Percentiles rank a stretch among this genome's conserved stretches.
These are phyloP conservation scores for Papilio gigon DNA, from an alignment of 2,888 invertebrate species.

Conservation along the genomic window DNA sequence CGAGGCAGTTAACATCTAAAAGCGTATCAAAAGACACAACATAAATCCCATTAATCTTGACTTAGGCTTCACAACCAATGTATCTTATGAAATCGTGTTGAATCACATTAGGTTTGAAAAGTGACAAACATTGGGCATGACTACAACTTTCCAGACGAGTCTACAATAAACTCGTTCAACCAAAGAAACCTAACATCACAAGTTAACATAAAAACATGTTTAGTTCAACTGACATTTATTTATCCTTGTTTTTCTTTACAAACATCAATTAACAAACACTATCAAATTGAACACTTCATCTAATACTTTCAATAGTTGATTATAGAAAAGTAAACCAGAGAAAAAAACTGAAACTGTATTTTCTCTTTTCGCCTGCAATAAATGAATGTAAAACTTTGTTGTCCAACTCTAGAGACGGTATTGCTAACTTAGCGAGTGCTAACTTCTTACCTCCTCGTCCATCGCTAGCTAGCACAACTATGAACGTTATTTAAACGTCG, in stretches of 20 bases:
- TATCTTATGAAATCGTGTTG: background rate
- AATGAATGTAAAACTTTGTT: conserved; percentile 72
- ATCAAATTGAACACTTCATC: background rate
- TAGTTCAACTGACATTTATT: no score
- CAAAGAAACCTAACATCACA: no score
- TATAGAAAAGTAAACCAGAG: background rate
- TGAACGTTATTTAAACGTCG: conserved; percentile 28
- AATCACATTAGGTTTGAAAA: background rate
- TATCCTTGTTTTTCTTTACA: no score
- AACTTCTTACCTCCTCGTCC: conserved; percentile 71
- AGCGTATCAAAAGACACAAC: no score
- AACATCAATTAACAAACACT: no score
- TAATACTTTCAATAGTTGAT: background rate
- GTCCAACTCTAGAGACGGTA: conserved; percentile 70
- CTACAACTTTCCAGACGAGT: no score
- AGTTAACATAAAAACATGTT: no score
- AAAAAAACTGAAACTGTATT: conserved; percentile 67
- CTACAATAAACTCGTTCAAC: no score
- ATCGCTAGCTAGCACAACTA: conserved; percentile 52
- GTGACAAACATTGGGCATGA: no score
- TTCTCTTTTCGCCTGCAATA: conserved; percentile 70
- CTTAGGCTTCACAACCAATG: background rate
- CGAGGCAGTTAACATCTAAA: no score
- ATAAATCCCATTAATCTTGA: background rate
- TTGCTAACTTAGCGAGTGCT: conserved; percentile 73